These are phyloP conservation scores for Chlamydotis undulata DNA, from an alignment of 2,113 vertebrate species.

Conservation along the genomic window DNA sequence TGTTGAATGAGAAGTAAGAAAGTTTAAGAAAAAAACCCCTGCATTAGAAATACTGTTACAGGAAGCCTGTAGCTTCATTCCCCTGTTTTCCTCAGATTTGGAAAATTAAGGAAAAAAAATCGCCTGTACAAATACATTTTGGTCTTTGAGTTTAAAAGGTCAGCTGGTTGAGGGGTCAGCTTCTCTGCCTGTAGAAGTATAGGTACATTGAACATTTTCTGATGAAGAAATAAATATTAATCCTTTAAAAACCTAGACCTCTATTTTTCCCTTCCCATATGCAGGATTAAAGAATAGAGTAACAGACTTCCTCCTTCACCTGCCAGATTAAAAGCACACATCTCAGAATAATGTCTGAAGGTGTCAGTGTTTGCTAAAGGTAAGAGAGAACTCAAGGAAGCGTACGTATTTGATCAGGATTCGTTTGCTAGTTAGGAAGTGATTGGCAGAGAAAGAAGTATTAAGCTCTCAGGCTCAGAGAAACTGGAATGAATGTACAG, in stretches of 20 bases:
- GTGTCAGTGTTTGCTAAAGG: conserved; percentile 51
- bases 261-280: neutral
- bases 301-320: neutral
- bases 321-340: neutral
- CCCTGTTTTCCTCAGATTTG: neutral
- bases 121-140: neutral
- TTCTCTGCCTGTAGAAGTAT: neutral
- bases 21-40: neutral
- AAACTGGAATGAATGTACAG: conserved; percentile 57
- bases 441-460: conserved; percentile 73
- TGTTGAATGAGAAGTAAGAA: neutral
- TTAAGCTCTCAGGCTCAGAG: conserved; percentile 65
- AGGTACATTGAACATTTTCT: neutral
- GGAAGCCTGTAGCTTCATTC: neutral
- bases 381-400: neutral
- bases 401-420: conserved; percentile 42
- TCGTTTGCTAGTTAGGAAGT: conserved; percentile 54
- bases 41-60: neutral
- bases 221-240: neutral
- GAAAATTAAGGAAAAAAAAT: neutral
- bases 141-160: neutral
- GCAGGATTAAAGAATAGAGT: neutral
- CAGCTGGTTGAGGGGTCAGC: neutral
- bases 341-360: conserved; percentile 23
- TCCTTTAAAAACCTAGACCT: neutral